phyloP scores from a whole-genome alignment of 92 coral and sea anemone species.

The Bergia sp. region DNA sequence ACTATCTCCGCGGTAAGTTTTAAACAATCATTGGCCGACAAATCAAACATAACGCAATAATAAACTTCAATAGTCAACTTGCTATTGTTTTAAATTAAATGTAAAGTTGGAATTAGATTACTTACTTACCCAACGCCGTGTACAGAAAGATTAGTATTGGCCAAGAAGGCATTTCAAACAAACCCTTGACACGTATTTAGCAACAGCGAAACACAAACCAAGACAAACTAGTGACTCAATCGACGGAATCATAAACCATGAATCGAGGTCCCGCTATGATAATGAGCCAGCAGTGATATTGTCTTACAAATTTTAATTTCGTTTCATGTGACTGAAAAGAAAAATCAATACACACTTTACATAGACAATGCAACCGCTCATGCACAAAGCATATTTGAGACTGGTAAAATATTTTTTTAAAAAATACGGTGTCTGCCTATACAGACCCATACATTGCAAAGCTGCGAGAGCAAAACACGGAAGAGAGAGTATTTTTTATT shows the following conservation, averaged over 20 bases:
- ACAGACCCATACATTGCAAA: too few relatives aligned
- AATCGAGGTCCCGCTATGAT: slow-evolving; percentile 4
- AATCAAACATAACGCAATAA: background rate
- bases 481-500: too few relatives aligned
- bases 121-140: background rate
- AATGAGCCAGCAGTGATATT: slow-evolving; percentile 13
- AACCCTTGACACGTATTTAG: background rate
- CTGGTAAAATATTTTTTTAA: too few relatives aligned
- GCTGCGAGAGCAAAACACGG: too few relatives aligned
- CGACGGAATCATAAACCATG: slow-evolving; percentile 32
- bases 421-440: too few relatives aligned
- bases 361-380: too few relatives aligned
- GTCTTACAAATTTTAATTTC: background rate
- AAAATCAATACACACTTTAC: background rate
- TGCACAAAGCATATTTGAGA: too few relatives aligned
- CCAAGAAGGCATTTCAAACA: background rate
- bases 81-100: background rate
- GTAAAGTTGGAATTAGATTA: background rate
- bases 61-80: background rate
- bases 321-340: background rate
- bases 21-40: too few relatives aligned
- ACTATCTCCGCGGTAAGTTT: background rate
- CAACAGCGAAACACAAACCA: background rate
- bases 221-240: background rate
- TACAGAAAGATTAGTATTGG: background rate